Evolutionary conservation across 2,888 invertebrate species (phyloP).

Genomic region (Nemapogon koenigi): DNA sequence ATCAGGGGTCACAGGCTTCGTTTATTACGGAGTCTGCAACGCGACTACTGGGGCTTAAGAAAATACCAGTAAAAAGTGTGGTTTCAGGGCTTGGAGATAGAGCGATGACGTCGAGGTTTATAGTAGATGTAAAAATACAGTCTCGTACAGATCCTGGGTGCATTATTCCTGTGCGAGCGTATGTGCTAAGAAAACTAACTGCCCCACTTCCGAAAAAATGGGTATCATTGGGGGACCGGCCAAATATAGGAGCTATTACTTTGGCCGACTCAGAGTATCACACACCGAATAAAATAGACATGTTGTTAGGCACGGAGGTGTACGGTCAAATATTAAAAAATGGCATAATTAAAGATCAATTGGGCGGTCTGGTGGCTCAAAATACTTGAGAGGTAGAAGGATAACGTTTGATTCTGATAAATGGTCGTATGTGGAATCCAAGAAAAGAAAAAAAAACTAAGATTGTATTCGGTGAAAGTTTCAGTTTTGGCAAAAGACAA

Average conservation of each 20-base stretch:
- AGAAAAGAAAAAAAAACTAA: no score
- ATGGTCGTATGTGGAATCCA: no score
- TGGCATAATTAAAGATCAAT: no score
- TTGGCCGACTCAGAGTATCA: neutral
- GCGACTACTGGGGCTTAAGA: no score
- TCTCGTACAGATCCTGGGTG: slow-evolving; percentile 13
- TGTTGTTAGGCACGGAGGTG: neutral
- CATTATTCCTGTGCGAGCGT: slow-evolving; percentile 14
- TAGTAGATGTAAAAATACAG: slow-evolving; percentile 14
- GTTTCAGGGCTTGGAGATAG: no score
- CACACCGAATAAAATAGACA: slow-evolving; percentile 1
- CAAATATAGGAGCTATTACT: neutral
- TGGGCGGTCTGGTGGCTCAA: no score
- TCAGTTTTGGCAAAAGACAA: no score
- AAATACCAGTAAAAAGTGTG: no score
- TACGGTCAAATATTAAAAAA: slow-evolving; percentile 2
- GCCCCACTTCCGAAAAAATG: slow-evolving; percentile 13
- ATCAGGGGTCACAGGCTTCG: slow-evolving; percentile 12
- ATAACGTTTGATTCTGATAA: no score
- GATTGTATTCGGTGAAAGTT: no score
- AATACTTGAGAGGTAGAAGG: no score
- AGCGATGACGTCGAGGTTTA: slow-evolving; percentile 10
- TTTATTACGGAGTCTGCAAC: no score
- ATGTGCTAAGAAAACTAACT: slow-evolving; percentile 14
- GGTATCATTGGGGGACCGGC: slow-evolving; percentile 8